Percentiles rank a stretch among this genome's conserved stretches.
These are phyloP conservation scores for Ornithoptera alexandrae DNA, from an alignment of 2,888 invertebrate genomes.

Conservation along the genomic window DNA sequence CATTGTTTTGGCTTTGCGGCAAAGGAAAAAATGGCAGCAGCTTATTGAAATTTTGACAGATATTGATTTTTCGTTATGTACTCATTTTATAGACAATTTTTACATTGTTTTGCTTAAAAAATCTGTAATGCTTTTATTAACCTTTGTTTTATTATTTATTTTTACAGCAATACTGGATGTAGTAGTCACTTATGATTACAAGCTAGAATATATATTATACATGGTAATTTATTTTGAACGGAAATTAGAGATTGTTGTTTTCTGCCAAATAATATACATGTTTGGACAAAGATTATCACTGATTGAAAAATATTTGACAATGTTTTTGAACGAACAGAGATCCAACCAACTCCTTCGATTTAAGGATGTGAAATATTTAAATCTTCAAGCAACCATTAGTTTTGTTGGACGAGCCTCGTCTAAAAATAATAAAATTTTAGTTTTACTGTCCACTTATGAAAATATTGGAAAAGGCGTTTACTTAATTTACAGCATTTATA, in stretches of 20 bases:
- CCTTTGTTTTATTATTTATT: conserved; percentile 1
- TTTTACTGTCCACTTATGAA: conserved; percentile 50
- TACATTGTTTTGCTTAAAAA: conserved; percentile 1
- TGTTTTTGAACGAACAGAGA: conserved; percentile 46
- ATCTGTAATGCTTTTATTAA: conserved; percentile 1
- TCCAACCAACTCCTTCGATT: conserved; percentile 25
- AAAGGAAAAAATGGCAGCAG: conserved; percentile 40
- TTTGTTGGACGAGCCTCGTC: conserved; percentile 45
- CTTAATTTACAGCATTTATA: conserved; percentile 50
- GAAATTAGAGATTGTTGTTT: conserved; percentile 15
- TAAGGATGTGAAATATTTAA: conserved; percentile 31
- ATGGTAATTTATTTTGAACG: conserved; percentile 12
- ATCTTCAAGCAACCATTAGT: conserved; percentile 37
- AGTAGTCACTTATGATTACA: background rate
- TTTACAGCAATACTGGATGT: background rate
- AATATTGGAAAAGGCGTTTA: conserved; percentile 46
- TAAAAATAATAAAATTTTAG: conserved; percentile 48
- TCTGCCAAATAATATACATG: conserved; percentile 16
- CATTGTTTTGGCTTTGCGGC: conserved; percentile 40
- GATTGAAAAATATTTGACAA: conserved; percentile 50
- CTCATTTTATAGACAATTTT: conserved; percentile 3
- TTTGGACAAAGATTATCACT: conserved; percentile 40
- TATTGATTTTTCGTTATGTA: conserved; percentile 37
- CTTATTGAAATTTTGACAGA: conserved; percentile 43
- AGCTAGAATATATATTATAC: background rate